Evolutionary conservation across 2,888 invertebrate genomes (phyloP), one percentile per base, ranked within the genome.

Genomic region (Isoperla grammatica): DNA sequence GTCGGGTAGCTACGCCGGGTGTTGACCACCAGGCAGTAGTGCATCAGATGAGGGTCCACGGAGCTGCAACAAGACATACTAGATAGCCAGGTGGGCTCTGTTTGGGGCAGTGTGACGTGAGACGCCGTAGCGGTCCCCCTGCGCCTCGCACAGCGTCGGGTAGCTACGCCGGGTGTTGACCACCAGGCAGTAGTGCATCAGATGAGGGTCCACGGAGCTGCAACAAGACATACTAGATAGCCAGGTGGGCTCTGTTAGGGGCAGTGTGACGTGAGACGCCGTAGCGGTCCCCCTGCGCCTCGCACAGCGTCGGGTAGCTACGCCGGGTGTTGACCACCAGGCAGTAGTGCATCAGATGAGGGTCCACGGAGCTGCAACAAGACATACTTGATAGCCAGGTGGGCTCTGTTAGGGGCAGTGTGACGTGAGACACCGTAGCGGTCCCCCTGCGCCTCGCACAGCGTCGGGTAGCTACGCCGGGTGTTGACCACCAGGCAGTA

Each of bases 401-500:
- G n/a, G n/a, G n/a, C n/a, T n/a, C n/a, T n/a, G n/a, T n/a, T n/a
- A n/a, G n/a, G n/a, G n/a, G n/a, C n/a, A n/a, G n/a, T n/a, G n/a
- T n/a, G n/a, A n/a, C n/a, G 69, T 1, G 66, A 54, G 1, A 71
- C 74, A 3, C 75, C 75, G 42, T 69, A 67, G 19, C 69, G 66
- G 56, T 74, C 73, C 0, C 74, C 72, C 63, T 75, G 68, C 1
- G 79, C 79, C 17, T 76, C 75, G 68, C 81, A 81, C 35, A 80
- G 70, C 0, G 79, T 76, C 9, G 71, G 69, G 67, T 77, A 79
- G 64, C 76, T 74, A 37, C 69, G 70, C 43, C 71, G 67, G 1
- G 73, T 73, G 69, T 77, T 81, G 37, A 80, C 72, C 13, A 78
- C 75, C 17, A 82, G 70, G 67, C 80, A 81, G 68, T 81, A 81